phyloP scores from a whole-genome alignment of 2,113 vertebrate species.

The Istiophorus platypterus region DNA sequence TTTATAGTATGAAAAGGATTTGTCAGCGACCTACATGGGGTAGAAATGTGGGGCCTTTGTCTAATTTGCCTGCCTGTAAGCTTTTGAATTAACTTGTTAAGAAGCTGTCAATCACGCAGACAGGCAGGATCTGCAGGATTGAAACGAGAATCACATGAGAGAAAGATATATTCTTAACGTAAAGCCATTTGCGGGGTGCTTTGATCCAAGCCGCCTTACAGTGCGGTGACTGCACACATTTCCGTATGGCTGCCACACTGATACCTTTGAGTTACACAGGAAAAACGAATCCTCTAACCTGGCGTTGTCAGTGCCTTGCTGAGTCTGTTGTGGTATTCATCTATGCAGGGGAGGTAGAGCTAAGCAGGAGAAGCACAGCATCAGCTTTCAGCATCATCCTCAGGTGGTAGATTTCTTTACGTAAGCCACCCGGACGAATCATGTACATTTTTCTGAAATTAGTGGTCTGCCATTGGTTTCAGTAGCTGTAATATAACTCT shows the following conservation, averaged over 20 bases:
- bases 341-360: constrained; percentile 2
- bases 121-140: constrained; percentile 22
- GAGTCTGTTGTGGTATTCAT: constrained; percentile 21
- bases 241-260: constrained; percentile 17
- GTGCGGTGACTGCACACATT: not conserved
- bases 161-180: constrained; percentile 38
- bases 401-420: constrained; percentile 15
- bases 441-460: not conserved
- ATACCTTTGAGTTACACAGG: constrained; percentile 28
- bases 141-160: constrained; percentile 25
- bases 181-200: constrained; percentile 53
- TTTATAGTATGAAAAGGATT: constrained; percentile 43
- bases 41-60: constrained; percentile 54
- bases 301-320: constrained; percentile 10
- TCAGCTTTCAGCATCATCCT: constrained; percentile 21
- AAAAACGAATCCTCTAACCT: not conserved
- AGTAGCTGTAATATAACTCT: not conserved
- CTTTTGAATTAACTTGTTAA: constrained; percentile 52
- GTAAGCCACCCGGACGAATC: not conserved
- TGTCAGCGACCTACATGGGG: constrained; percentile 51
- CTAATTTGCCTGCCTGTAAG: constrained; percentile 45
- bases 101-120: constrained; percentile 59
- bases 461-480: not conserved
- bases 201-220: constrained; percentile 51
- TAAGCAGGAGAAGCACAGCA: not conserved